Conservation (phyloP, 2,888 invertebrate species). For the Tortrix viridana region DNA sequence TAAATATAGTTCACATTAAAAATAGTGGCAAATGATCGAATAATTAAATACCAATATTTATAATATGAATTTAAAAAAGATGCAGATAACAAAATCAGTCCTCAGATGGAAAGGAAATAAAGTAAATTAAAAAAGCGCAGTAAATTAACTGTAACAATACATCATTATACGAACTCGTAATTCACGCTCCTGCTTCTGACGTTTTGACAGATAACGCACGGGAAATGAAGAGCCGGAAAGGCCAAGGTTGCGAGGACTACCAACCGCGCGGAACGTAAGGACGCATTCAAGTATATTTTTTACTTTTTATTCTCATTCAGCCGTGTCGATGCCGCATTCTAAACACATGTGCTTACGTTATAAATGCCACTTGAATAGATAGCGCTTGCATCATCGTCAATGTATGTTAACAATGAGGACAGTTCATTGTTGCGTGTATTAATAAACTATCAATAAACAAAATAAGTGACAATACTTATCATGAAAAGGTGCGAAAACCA, state of each 20-base stretch:
- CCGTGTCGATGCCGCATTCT: conserved; percentile 41
- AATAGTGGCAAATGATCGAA: too few relatives aligned
- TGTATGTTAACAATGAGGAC: conserved; percentile 26
- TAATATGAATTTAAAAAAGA: too few relatives aligned
- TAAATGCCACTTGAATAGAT: conserved; percentile 9
- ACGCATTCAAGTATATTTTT: conserved; percentile 45
- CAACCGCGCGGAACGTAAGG: conserved; percentile 36
- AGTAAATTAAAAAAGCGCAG: conserved; percentile 16
- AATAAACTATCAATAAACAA: conserved; percentile 25
- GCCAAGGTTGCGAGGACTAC: conserved; percentile 35
- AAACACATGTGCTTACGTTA: conserved; percentile 51
- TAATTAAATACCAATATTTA: too few relatives aligned
- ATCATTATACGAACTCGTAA: conserved; percentile 27
- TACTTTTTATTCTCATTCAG: conserved; percentile 55
- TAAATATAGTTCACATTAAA: too few relatives aligned
- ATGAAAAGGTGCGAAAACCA: conserved; percentile 7
- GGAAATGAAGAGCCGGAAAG: conserved; percentile 28
- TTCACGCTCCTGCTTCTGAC: conserved; percentile 28
- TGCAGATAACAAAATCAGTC: neutral
- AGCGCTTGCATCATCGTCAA: conserved; percentile 18
- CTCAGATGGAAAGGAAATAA: conserved; percentile 4
- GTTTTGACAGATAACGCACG: conserved; percentile 31
- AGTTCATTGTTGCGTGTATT: conserved; percentile 23
- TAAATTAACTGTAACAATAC: conserved; percentile 23
- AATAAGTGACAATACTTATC: conserved; percentile 21